Percentiles rank a stretch among this genome's conserved stretches.
These are phyloP conservation scores for Monochamus saltuarius DNA, from an alignment of 1,140 invertebrate species.

Conservation along the genomic window DNA sequence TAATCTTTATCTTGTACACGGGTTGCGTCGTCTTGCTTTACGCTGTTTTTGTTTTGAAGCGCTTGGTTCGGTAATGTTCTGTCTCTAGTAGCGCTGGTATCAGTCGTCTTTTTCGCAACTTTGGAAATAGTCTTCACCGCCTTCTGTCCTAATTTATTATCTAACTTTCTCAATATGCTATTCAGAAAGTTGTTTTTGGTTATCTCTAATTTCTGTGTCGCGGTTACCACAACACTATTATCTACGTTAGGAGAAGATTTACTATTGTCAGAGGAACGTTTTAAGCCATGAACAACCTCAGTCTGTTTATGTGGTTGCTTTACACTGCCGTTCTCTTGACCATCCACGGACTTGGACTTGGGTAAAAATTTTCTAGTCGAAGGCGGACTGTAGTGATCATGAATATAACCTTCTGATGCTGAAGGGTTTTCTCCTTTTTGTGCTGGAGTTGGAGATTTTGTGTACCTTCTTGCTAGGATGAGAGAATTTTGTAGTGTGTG, in stretches of 20 bases:
- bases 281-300: background rate
- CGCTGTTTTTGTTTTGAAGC: background rate
- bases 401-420: constrained; percentile 34
- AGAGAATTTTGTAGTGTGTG: constrained; percentile 29
- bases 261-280: background rate
- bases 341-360: constrained; percentile 23
- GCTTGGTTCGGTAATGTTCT: background rate
- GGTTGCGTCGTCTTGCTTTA: background rate
- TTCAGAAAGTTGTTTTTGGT: constrained; percentile 11
- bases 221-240: background rate
- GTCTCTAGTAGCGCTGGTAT: too few species aligned
- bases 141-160: constrained; percentile 20
- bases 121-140: constrained; percentile 16
- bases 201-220: background rate
- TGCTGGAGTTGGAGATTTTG: constrained; percentile 18
- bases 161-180: constrained; percentile 22
- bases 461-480: constrained; percentile 29
- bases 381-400: constrained; percentile 43
- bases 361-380: constrained; percentile 15
- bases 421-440: constrained; percentile 12
- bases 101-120: constrained; percentile 5
- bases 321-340: background rate
- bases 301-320: background rate
- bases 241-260: constrained; percentile 24
- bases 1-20: background rate